Conservation (phyloP, 1,140 invertebrate species). For the Habropoda laboriosa region DNA sequence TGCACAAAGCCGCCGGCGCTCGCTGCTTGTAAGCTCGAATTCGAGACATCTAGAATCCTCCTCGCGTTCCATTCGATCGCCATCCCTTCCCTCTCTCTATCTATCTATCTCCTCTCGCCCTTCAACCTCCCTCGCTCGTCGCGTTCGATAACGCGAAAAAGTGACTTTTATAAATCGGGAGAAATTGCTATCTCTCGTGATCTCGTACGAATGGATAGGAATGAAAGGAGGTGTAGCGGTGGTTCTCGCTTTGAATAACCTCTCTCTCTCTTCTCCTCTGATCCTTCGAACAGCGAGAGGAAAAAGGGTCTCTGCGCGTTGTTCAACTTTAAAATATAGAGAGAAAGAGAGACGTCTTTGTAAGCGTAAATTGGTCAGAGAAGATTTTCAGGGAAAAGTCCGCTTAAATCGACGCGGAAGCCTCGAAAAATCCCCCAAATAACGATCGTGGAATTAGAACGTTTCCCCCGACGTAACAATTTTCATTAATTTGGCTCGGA, state of each 20-base stretch:
- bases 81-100: no score
- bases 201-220: background rate
- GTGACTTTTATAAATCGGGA: background rate
- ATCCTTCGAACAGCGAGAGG: background rate
- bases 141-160: background rate
- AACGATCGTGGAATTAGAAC: constrained; percentile 33
- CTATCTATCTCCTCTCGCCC: no score
- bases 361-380: constrained; percentile 26
- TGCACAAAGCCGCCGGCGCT: background rate
- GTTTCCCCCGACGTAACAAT: constrained; percentile 13
- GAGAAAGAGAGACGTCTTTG: background rate
- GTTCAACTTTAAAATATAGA: background rate
- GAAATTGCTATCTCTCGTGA: background rate
- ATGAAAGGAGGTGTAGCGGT: background rate
- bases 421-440: constrained; percentile 17
- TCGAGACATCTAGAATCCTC: background rate
- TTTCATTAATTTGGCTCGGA: constrained; percentile 36
- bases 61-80: background rate
- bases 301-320: background rate
- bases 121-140: background rate
- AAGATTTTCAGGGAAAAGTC: background rate
- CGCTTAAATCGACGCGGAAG: background rate
- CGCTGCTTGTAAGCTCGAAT: background rate
- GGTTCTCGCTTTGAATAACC: background rate
- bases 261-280: background rate